Conservation (phyloP, 2,888 invertebrate genomes). For the Ophion slaviceki region DNA sequence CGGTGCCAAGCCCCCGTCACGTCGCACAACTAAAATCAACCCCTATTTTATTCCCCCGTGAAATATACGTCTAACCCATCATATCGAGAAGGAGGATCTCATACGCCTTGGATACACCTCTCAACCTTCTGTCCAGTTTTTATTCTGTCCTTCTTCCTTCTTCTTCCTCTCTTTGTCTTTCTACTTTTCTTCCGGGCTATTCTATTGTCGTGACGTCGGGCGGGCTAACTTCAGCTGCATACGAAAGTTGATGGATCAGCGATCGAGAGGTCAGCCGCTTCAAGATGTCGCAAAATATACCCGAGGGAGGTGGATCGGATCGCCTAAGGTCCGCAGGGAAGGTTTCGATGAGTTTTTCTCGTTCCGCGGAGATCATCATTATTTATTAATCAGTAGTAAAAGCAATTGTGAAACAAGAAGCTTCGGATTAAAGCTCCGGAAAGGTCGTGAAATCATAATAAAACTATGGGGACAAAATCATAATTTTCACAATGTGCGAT, state of each 20-base stretch:
- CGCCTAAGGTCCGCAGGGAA: too few relatives aligned
- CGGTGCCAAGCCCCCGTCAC: conserved; percentile 47
- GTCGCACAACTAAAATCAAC: conserved; percentile 39
- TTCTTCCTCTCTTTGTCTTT: background rate
- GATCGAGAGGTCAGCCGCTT: conserved; percentile 44
- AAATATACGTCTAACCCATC: conserved; percentile 68
- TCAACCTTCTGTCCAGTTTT: conserved; percentile 18
- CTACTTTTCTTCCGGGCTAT: conserved; percentile 2
- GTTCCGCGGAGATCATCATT: too few relatives aligned
- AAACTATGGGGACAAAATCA: too few relatives aligned
- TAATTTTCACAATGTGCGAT: too few relatives aligned
- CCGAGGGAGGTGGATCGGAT: conserved; percentile 49
- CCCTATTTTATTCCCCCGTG: conserved; percentile 20
- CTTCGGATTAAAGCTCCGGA: too few relatives aligned
- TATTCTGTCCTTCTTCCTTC: conserved; percentile 12
- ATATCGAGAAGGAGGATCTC: conserved; percentile 57
- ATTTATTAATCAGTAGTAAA: too few relatives aligned
- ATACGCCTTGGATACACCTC: conserved; percentile 50
- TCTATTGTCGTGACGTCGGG: conserved; percentile 28
- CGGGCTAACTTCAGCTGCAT: conserved; percentile 5
- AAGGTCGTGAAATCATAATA: too few relatives aligned
- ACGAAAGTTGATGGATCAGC: conserved; percentile 73
- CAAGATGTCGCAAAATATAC: conserved; percentile 39
- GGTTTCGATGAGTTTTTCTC: too few relatives aligned
- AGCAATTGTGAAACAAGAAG: too few relatives aligned